Conservation (phyloP, 1,140 invertebrate genomes). For the Bilobella aurantiaca region DNA sequence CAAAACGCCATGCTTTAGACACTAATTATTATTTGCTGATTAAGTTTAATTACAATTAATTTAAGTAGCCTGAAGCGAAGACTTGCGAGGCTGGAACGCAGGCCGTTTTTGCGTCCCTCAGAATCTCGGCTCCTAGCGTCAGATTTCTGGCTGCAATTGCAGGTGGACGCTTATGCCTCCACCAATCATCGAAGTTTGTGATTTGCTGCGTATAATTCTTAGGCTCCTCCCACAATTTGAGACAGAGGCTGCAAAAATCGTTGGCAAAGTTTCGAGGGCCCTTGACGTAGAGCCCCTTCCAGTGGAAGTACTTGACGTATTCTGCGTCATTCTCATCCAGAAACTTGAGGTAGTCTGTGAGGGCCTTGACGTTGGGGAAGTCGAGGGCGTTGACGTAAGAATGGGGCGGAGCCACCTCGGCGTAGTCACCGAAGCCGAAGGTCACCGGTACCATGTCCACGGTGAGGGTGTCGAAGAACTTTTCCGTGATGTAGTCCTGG, state of each 20-base stretch:
- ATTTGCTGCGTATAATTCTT: conserved; percentile 10
- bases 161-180: conserved; percentile 18
- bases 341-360: conserved; percentile 46
- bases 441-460: conserved; percentile 54
- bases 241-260: neutral
- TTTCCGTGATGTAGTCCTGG: conserved; percentile 41
- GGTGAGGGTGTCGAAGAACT: conserved; percentile 37
- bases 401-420: conserved; percentile 48
- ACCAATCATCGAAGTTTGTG: conserved; percentile 19
- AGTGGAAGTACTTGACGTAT: conserved; percentile 38
- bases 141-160: too few relatives aligned
- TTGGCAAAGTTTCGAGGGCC: neutral
- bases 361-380: conserved; percentile 42
- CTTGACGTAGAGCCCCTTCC: conserved; percentile 14
- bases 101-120: too few relatives aligned
- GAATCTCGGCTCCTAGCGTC: too few relatives aligned
- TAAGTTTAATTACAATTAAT: too few relatives aligned
- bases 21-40: too few relatives aligned
- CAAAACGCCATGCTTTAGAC: too few relatives aligned
- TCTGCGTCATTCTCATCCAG: conserved; percentile 40
- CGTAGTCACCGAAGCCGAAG: conserved; percentile 51
- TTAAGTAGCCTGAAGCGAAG: too few relatives aligned
- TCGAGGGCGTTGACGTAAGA: conserved; percentile 55
- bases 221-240: conserved; percentile 21
- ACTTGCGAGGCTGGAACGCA: too few relatives aligned